Evolutionary conservation across 2,797 vertebrate genomes (phyloP).

Genomic region (Nyctibius grandis): DNA sequence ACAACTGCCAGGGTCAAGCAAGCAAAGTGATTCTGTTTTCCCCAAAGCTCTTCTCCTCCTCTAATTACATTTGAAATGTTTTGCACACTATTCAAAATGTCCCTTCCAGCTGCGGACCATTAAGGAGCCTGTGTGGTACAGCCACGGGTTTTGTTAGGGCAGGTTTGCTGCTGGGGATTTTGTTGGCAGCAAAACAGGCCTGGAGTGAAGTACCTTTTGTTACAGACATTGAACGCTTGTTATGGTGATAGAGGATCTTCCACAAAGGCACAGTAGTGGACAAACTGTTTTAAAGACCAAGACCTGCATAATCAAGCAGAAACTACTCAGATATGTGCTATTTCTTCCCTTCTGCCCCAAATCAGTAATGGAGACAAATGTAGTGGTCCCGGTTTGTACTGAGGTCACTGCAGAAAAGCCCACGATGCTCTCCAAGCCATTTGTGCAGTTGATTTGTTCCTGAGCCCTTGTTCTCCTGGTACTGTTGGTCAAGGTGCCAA

Average conservation of each 20-base stretch:
- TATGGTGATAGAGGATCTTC: neutral
- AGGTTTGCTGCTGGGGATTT: neutral
- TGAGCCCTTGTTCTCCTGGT: neutral
- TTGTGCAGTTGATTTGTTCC: neutral
- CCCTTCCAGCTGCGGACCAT: slow-evolving; percentile 41
- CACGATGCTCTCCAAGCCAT: neutral
- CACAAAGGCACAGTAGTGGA: neutral
- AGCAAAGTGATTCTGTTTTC: slow-evolving; percentile 32
- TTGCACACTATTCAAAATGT: slow-evolving; percentile 44
- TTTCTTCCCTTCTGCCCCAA: neutral
- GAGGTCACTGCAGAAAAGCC: neutral
- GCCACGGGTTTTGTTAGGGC: neutral
- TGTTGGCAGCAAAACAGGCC: neutral
- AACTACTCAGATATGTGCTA: neutral
- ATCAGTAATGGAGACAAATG: neutral
- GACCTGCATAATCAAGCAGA: neutral
- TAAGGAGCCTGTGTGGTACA: neutral
- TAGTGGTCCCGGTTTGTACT: neutral
- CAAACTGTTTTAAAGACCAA: neutral
- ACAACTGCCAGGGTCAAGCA: slow-evolving; percentile 5
- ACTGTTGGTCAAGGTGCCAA: neutral
- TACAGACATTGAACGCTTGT: neutral
- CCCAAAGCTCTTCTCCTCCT: slow-evolving; percentile 39
- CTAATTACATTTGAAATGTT: slow-evolving; percentile 59
- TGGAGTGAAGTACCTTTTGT: neutral